phyloP scores from a whole-genome alignment of 2,797 vertebrate species.

The Pseudochirops corinnae region DNA sequence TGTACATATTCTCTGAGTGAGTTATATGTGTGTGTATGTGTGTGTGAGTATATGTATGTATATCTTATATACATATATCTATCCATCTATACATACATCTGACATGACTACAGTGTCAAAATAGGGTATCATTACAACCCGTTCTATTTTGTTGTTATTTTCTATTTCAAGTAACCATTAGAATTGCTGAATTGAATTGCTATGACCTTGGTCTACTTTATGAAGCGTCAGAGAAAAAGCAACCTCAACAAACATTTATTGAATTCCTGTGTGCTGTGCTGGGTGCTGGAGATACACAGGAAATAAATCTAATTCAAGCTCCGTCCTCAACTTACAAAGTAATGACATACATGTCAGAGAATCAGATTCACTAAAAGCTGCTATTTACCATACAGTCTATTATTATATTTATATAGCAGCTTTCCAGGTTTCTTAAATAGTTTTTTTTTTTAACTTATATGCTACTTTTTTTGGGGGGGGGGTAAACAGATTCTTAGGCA shows the following conservation, averaged over 20 bases:
- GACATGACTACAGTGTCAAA: not conserved
- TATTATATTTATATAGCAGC: not conserved
- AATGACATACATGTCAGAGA: not conserved
- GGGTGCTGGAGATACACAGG: not conserved
- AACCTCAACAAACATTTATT: not conserved
- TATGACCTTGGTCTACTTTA: conserved; percentile 62
- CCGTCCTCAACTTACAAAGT: not conserved
- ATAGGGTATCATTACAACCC: not conserved
- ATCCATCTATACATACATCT: not conserved
- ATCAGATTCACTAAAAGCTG: conserved; percentile 5
- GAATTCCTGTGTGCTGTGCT: not conserved
- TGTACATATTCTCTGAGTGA: not conserved
- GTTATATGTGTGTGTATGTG: too few relatives aligned
- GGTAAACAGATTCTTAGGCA: conserved; percentile 10
- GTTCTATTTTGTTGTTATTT: conserved; percentile 22
- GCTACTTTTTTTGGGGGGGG: not conserved
- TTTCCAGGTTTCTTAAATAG: not conserved
- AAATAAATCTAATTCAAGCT: not conserved
- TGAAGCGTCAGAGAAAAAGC: conserved; percentile 61
- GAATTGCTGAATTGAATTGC: conserved; percentile 20
- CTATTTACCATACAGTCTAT: not conserved
- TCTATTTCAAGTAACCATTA: not conserved
- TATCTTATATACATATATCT: not conserved
- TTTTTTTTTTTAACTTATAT: conserved; percentile 48
- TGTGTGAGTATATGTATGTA: too few relatives aligned